Evolutionary conservation across 2,113 vertebrate genomes (phyloP).

Genomic region (Rattus norvegicus): DNA sequence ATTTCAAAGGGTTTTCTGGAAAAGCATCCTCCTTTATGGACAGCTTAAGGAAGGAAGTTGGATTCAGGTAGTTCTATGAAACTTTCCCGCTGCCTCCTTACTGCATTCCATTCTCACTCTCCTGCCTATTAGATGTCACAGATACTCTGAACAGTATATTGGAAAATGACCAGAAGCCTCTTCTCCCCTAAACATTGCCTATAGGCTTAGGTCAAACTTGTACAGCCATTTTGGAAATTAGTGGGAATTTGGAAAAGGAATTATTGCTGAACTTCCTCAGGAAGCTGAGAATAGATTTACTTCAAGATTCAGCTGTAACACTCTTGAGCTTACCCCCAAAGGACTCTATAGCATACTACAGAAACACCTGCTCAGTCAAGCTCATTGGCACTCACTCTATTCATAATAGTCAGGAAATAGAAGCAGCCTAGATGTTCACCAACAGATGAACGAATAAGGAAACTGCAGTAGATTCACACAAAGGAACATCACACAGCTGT

Average conservation of each 20-base stretch:
- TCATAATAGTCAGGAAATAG: neutral
- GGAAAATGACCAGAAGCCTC: slow-evolving; percentile 11
- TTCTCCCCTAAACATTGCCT: neutral
- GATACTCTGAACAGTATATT: neutral
- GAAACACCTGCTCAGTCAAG: neutral
- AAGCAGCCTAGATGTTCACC: neutral
- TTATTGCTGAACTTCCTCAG: neutral
- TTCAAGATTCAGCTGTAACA: neutral
- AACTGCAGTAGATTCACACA: neutral
- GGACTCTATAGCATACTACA: neutral
- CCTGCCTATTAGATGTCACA: neutral
- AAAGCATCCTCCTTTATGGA: neutral
- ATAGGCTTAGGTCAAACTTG: neutral
- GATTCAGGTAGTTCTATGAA: neutral
- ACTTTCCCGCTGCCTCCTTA: neutral
- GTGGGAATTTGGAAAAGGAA: too few species aligned
- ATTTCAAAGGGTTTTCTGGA: slow-evolving; percentile 57
- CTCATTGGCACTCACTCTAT: neutral
- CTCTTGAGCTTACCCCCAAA: neutral
- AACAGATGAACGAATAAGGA: neutral
- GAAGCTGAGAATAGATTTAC: neutral
- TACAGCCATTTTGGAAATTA: neutral
- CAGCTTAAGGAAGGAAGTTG: neutral
- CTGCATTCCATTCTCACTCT: neutral
- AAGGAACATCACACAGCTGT: neutral